Base-by-base conservation (phyloP, 1,140 invertebrate genomes). In the Hypsibius dujardini region DNA sequence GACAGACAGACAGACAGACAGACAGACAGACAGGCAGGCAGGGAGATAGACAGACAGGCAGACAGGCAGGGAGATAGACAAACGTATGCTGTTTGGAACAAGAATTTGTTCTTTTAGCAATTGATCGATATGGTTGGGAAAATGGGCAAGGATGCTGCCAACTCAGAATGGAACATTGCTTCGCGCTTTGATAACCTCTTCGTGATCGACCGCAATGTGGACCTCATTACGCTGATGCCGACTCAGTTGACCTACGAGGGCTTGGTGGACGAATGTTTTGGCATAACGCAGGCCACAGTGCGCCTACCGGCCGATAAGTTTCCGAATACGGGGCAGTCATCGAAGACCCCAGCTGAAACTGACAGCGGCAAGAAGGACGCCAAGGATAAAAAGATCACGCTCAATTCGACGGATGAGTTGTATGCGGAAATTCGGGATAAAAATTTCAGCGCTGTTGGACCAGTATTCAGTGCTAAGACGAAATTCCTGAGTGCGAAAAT, bases 211-310 rank as follows among this genome's bases (percentile, higher is more conserved):
- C 82, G 95, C 47, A 86, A 86, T 70, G 84, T 96, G 15, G 95
- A 99, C 83, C 84, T 95, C 70, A 83, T 98, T 2, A 90, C 90
- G 47, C 90, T 93, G 1, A 80, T 98, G 73, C 86, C 90, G 1
- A 95, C 91, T 0, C 95, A 98, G 76, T 83, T 97, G 28, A 98
- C 94, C 0, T 98, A 98, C 78, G 94, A 98, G 81, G 95, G 94
- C 28, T 81, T 98, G 12, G 92, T 98, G 75, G 95, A 95, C 82
- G 89, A 92, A 82, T 84, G 90, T 74, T 92, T 87, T 81, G 84
- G 84, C 47, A 87, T 89, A 67, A 82, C 84, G 62, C 76, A 90
- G 88, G 86, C 70, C 62, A 88, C 87, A 72, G 88, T 90, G 0
- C 85, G 87, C 73, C 84, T 96, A 74, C 90, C 92, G 47, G 85